These are phyloP conservation scores for Castor canadensis DNA, from an alignment of 2,113 vertebrate species.

Conservation along the genomic window DNA sequence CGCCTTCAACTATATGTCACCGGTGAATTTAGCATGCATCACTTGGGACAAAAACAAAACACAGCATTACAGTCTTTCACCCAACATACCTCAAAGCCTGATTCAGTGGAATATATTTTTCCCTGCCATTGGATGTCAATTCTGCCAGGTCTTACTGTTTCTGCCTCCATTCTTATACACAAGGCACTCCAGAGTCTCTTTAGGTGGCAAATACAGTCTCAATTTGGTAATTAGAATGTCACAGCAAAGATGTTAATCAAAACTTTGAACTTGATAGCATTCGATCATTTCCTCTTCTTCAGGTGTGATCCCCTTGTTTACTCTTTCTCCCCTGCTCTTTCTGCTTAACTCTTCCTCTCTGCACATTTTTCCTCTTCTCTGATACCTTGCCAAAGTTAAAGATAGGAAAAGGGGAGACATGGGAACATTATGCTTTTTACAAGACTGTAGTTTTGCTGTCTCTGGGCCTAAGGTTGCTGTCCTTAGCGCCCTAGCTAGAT, in stretches of 20 bases:
- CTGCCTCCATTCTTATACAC: slow-evolving; percentile 7
- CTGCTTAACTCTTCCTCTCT: neutral
- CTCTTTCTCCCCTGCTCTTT: neutral
- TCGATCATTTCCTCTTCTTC: neutral
- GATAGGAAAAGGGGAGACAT: neutral
- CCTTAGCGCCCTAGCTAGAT: too few relatives aligned
- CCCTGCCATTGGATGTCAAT: neutral
- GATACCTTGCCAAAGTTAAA: neutral
- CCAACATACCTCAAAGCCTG: neutral
- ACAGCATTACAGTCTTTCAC: neutral
- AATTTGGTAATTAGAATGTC: slow-evolving; percentile 42
- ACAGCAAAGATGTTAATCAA: neutral
- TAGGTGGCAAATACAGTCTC: neutral
- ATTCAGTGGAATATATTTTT: neutral
- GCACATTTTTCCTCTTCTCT: neutral
- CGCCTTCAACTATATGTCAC: neutral
- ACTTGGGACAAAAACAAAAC: neutral
- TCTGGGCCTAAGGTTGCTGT: neutral
- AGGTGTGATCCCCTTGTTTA: neutral
- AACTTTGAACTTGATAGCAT: neutral
- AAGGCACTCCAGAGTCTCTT: neutral
- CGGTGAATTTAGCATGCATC: neutral
- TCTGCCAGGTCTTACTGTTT: neutral
- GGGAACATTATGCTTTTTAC: neutral
- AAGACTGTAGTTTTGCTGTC: neutral